A percentile compares a stretch with the other conserved stretches of the same genome.
phyloP scores from a whole-genome alignment of 2,797 vertebrate species.

The Danio jaintianensis region DNA sequence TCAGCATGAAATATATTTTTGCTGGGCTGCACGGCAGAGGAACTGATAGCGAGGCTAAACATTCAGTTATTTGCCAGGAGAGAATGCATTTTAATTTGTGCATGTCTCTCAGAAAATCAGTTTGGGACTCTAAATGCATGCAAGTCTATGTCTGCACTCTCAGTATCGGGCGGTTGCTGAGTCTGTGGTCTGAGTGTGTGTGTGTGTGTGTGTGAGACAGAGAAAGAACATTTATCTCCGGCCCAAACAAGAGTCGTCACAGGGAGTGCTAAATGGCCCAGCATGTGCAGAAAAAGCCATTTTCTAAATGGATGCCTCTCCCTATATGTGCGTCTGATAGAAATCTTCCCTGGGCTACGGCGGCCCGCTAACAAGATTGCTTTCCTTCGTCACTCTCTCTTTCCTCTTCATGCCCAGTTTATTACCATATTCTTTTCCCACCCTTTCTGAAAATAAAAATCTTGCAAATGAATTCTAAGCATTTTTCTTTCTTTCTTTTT shows the following conservation, averaged over 20 bases:
- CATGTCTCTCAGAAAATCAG: constrained; percentile 26
- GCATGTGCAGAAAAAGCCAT: constrained; percentile 84
- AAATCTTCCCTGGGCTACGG: constrained; percentile 82
- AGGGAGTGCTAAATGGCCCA: constrained; percentile 85
- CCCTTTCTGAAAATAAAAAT: constrained; percentile 53
- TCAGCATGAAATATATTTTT: not conserved
- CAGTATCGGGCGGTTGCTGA: constrained; percentile 12
- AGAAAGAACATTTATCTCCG: constrained; percentile 77
- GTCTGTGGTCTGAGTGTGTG: constrained; percentile 46
- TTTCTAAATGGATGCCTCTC: constrained; percentile 88
- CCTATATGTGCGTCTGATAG: constrained; percentile 81
- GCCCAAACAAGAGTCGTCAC: constrained; percentile 82
- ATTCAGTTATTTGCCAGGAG: constrained; percentile 2
- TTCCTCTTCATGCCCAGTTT: constrained; percentile 75
- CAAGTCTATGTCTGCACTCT: constrained; percentile 25
- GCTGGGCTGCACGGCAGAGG: not conserved
- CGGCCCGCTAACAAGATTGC: constrained; percentile 81
- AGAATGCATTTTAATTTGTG: constrained; percentile 20
- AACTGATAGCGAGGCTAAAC: not conserved
- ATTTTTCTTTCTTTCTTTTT: constrained; percentile 33
- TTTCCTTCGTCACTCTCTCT: constrained; percentile 68
- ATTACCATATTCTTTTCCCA: constrained; percentile 63
- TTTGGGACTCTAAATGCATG: constrained; percentile 34
- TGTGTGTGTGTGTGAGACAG: constrained; percentile 47
- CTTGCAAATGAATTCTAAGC: constrained; percentile 72